Base-by-base conservation (phyloP, 2,888 invertebrate genomes). In the Pristionchus entomophagus region DNA sequence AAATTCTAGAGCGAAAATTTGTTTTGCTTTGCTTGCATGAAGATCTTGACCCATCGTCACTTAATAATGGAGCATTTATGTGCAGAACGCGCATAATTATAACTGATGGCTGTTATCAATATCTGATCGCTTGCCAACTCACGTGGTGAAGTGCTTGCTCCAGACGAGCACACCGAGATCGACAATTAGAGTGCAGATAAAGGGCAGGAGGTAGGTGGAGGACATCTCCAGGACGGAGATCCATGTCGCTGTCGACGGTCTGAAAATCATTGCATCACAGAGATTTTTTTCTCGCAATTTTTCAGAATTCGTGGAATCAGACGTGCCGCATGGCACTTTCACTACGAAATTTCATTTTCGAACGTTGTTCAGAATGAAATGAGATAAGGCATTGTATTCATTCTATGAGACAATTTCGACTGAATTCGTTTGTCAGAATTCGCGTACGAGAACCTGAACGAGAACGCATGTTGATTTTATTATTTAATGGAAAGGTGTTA, bases 201-300 rank as follows among this genome's bases (percentile, higher is more conserved):
- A 91, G 14, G 92, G 92, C 32, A 90, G 88, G 22, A 89, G 89
- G 56, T 92, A 92, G 19, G 91, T 92, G 69, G 90, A 87, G 8
- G 91, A 78, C 12, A 89, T 89, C 85, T 92, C 92, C 35, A 88
- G 88, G 14, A 91, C 86, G 4, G 91, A 91, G 19, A 92, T 87
- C 87, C 90, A 90, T 41, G 73, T 73, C 5, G 73, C 41, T 3
- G 73, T 73, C 3, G 22, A n/a, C 19, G 73, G 26, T 41, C 73
- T 73, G 41, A n/a, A 73, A 73, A 22, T 14, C 45, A 14, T 45
- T 26, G 56, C 14, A 14, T 53, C 14, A 53, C 19, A 53, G 51
- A 14, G 51, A 17, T 19, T 19, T 53, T n/a, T n/a, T n/a, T n/a
- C n/a, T n/a, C 19, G 3, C 51, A 22, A 53, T 14, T 19, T 53